phyloP scores from a whole-genome alignment of 2,113 vertebrate genomes.

The Arenaria interpres region DNA sequence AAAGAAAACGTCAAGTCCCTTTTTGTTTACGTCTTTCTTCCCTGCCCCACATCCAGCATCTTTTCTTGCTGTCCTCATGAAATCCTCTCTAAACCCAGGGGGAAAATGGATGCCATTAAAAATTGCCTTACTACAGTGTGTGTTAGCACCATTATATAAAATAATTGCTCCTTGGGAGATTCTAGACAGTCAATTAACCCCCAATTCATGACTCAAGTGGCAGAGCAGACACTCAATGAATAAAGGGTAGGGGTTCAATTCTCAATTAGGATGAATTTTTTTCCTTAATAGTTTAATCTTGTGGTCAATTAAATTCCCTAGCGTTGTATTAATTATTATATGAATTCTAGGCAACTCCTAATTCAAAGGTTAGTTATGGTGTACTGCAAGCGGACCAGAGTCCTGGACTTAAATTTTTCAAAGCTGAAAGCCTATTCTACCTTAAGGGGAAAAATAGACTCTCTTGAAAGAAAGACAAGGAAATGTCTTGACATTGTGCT shows the following conservation, averaged over 20 bases:
- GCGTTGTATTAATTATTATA: constrained; percentile 47
- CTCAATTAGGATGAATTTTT: constrained; percentile 48
- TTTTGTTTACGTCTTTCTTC: background rate
- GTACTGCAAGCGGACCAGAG: background rate
- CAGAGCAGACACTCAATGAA: constrained; percentile 43
- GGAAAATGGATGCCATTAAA: constrained; percentile 2
- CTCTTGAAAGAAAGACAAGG: background rate
- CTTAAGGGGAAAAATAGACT: background rate
- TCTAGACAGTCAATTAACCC: constrained; percentile 61
- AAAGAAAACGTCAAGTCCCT: background rate
- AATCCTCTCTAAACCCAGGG: constrained; percentile 14
- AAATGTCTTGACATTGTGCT: background rate
- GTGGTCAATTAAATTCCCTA: constrained; percentile 51
- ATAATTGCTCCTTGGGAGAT: constrained; percentile 63
- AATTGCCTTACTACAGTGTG: background rate
- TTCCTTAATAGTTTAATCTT: constrained; percentile 47
- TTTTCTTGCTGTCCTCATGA: background rate
- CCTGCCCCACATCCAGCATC: background rate
- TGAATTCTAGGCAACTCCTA: constrained; percentile 5
- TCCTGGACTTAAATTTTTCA: background rate
- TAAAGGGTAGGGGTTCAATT: constrained; percentile 55
- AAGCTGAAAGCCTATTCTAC: background rate
- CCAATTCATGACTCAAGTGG: constrained; percentile 43
- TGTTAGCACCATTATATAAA: constrained; percentile 31
- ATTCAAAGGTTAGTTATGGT: constrained; percentile 35